Evolutionary conservation across 2,113 vertebrate genomes (phyloP).

Genomic region (Vicugna pacos): DNA sequence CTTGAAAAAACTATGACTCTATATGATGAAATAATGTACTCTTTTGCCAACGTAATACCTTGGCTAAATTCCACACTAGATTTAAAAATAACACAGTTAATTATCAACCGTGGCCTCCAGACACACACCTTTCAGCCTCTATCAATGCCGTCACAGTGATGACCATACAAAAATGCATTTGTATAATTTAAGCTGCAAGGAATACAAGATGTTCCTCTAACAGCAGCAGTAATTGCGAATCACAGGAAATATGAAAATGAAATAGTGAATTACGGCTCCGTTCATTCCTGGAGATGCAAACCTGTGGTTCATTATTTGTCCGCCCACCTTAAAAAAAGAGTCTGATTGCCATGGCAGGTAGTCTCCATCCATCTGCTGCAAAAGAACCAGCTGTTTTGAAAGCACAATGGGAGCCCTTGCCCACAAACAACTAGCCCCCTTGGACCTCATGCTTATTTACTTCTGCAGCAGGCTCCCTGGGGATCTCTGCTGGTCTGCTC

Average conservation of each 20-base stretch:
- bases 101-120: background rate
- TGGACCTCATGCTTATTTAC: background rate
- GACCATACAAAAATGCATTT: background rate
- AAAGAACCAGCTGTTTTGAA: background rate
- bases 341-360: background rate
- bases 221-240: background rate
- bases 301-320: background rate
- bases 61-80: background rate
- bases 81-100: conserved; percentile 7
- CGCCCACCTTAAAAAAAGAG: background rate
- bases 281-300: background rate
- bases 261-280: background rate
- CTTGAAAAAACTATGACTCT: background rate
- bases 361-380: background rate
- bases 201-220: background rate
- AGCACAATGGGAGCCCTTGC: background rate
- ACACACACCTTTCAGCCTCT: background rate
- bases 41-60: background rate
- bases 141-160: background rate
- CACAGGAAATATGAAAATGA: background rate
- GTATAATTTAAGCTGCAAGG: background rate
- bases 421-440: background rate
- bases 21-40: background rate
- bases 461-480: background rate
- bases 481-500: background rate